Evolutionary conservation across 1,140 invertebrate species (phyloP).

Genomic region (Delia radicum): DNA sequence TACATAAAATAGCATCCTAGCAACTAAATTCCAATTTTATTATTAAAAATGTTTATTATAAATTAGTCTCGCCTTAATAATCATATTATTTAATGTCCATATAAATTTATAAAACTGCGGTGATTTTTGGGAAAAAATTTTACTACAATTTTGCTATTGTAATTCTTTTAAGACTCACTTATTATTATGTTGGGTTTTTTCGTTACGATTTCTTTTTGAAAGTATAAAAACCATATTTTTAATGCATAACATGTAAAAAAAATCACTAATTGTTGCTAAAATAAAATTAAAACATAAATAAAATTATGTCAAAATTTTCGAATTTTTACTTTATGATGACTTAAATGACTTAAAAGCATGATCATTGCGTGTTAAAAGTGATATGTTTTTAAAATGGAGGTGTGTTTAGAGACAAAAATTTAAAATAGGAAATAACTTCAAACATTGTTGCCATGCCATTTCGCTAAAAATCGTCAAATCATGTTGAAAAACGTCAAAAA

Average conservation of each 20-base stretch:
- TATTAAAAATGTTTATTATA: too few relatives aligned
- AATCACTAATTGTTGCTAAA: neutral
- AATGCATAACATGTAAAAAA: neutral
- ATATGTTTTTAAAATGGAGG: neutral
- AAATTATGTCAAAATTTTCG: neutral
- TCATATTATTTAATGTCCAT: too few relatives aligned
- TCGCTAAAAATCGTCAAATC: too few relatives aligned
- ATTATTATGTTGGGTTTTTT: neutral
- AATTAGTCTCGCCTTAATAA: too few relatives aligned
- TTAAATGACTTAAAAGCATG: neutral
- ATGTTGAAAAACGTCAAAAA: too few relatives aligned
- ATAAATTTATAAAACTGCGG: neutral
- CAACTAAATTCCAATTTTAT: too few relatives aligned
- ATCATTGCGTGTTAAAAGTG: neutral
- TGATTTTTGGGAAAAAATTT: neutral
- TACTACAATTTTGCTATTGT: neutral
- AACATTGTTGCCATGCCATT: too few relatives aligned
- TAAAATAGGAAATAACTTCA: too few relatives aligned
- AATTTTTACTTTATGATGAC: neutral
- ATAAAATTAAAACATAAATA: neutral
- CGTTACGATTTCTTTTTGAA: neutral
- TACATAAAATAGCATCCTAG: too few relatives aligned
- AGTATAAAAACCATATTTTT: neutral
- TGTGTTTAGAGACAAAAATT: too few relatives aligned
- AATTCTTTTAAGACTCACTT: neutral